Base-by-base conservation (phyloP, 2,797 vertebrate genomes). In the Galaxias olidus region DNA sequence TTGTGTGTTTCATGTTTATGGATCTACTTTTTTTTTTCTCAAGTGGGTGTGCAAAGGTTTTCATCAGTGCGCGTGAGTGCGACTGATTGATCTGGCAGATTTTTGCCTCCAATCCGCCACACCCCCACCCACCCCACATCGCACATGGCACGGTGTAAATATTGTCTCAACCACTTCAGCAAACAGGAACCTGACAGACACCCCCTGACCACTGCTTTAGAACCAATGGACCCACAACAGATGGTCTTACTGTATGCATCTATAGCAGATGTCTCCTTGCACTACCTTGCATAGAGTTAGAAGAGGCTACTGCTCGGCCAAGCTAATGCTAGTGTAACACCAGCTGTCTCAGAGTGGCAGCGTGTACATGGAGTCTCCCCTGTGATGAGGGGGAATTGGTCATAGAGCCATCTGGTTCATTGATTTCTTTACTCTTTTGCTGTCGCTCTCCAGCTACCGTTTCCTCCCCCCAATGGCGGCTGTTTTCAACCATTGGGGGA, bases 151-250 rank as follows among this genome's bases (percentile, higher is more conserved):
- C 6, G 0, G 11, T 55, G 67, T 79, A 80, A 84, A 83, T 82
- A 79, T 82, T 84, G 82, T 79, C 80, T 61, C 10, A 8, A 19
- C 66, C 53, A 61, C 66, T 47, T 53, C 71, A 14, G 66, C 10
- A 55, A 60, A 66, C 50, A 52, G n/a, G 54, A 66, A 49, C 20
- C 50, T 68, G 73, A 66, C 72, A 64, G 71, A 76, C 67, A 54
- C 62, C 30, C 30, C 43, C 9, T 69, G 72, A 76, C 48, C 65
- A 48, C 44, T 15, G 9, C 3, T 30, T 30, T 30, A 19, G 19
- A 41, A 18, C 41, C 41, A 49, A 8, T 42, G 15, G 30, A 41
- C 15, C 30, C 49, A 30, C 41, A 61, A 61, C 59, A 61, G 59
- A 61, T 50, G 59, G 20, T 30, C 30, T 6, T 30, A 2, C 30